Conservation (phyloP, 2,113 vertebrate genomes). For the Turnix velox region DNA sequence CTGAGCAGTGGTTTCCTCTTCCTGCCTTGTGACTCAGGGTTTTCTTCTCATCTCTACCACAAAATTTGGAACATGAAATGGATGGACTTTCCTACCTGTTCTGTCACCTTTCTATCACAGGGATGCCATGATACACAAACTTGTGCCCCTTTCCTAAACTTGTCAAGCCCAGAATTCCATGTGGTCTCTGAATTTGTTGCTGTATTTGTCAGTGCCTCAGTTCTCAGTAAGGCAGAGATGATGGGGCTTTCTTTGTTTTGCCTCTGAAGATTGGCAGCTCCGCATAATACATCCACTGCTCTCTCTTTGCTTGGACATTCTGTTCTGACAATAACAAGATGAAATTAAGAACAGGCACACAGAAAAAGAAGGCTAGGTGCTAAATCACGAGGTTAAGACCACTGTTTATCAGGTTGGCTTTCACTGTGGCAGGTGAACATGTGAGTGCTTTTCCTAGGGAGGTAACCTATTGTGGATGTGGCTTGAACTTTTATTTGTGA, state of each 20-base stretch:
- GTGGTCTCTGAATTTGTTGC: accelerated
- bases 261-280: background rate
- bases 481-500: slow-evolving; percentile 51
- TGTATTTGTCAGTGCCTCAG: accelerated
- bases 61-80: background rate
- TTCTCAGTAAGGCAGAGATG: background rate
- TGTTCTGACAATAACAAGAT: background rate
- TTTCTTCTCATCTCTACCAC: background rate
- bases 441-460: background rate
- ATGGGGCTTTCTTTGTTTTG: background rate
- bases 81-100: background rate
- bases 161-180: background rate
- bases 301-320: background rate
- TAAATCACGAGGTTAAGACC: background rate
- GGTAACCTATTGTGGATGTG: background rate
- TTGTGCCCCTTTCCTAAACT: background rate
- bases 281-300: background rate
- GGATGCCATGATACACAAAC: accelerated
- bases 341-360: background rate
- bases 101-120: background rate
- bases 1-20: background rate
- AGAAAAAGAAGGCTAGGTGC: background rate
- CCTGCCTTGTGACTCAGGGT: background rate
- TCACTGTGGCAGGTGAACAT: background rate
- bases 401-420: background rate